Evolutionary conservation across 2,888 invertebrate genomes (phyloP).

Genomic region (Trissoscelio sp.): DNA sequence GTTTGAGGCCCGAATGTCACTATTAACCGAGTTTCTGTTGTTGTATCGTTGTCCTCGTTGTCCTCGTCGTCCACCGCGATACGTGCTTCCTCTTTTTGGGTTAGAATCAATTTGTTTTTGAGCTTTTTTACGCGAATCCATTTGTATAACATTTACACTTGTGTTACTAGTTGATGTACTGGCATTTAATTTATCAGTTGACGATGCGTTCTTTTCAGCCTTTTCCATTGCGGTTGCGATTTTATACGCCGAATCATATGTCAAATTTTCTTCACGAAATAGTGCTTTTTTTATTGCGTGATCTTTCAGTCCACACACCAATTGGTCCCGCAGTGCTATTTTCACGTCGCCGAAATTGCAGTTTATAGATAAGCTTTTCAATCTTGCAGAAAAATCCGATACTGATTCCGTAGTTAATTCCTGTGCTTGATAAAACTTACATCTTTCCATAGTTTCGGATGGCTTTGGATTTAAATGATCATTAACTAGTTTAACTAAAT

Average conservation of each 20-base stretch:
- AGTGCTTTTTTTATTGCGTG: constrained; percentile 24
- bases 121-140: too few species aligned
- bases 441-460: constrained; percentile 60
- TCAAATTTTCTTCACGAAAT: constrained; percentile 11
- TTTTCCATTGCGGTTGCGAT: constrained; percentile 21
- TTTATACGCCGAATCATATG: constrained; percentile 8
- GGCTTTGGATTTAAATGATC: constrained; percentile 64
- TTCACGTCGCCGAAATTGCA: too few species aligned
- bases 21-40: too few species aligned
- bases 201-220: constrained; percentile 30
- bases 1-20: too few species aligned
- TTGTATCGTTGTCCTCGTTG: too few species aligned
- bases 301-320: constrained; percentile 11
- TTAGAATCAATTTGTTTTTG: too few species aligned
- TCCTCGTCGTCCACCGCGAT: too few species aligned
- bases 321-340: neutral
- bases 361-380: constrained; percentile 68
- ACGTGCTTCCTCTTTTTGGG: too few species aligned
- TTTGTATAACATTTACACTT: constrained; percentile 67
- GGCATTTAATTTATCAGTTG: constrained; percentile 1
- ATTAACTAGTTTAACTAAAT: constrained; percentile 59
- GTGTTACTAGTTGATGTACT: constrained; percentile 52
- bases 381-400: constrained; percentile 75
- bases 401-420: constrained; percentile 24
- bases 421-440: constrained; percentile 26